A percentile compares a stretch with the other conserved stretches of the same genome.
phyloP scores from a whole-genome alignment of 1,140 invertebrate genomes.

The Heliothis virescens region DNA sequence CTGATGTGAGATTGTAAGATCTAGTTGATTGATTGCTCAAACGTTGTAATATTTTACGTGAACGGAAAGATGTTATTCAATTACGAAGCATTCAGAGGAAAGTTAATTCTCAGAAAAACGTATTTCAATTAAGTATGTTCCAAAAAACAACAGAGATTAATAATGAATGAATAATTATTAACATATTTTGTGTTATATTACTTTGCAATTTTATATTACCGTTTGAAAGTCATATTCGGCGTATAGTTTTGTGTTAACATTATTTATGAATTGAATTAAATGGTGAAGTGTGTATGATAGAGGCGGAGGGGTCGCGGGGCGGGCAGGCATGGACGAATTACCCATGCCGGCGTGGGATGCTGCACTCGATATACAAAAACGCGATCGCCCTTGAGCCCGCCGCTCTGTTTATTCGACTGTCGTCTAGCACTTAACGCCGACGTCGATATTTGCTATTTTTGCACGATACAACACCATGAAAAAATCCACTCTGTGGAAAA shows the following conservation, averaged over 20 bases:
- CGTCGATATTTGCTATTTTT: conserved; percentile 83
- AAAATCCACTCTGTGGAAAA: conserved; percentile 62
- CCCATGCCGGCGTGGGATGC: conserved; percentile 62
- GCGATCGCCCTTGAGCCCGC: conserved; percentile 72
- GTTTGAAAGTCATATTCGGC: too few species aligned
- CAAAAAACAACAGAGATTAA: too few species aligned
- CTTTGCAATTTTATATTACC: not conserved
- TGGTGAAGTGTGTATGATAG: not conserved
- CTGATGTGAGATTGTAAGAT: conserved; percentile 29
- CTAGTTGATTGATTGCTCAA: conserved; percentile 62
- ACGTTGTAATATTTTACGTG: conserved; percentile 68
- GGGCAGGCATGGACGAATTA: conserved; percentile 52
- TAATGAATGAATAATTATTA: not conserved
- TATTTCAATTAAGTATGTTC: too few species aligned
- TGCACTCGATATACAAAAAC: conserved; percentile 68
- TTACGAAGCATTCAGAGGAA: conserved; percentile 17
- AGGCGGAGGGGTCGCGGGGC: conserved; percentile 8
- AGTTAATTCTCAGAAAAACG: conserved; percentile 1
- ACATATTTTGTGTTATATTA: not conserved
- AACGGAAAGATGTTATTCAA: conserved; percentile 50
- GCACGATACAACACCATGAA: conserved; percentile 69
- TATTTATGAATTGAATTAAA: not conserved
- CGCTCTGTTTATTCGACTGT: conserved; percentile 82
- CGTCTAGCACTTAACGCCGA: conserved; percentile 83
- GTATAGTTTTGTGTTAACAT: too few species aligned